Base-by-base conservation (phyloP, 2,113 vertebrate species). In the Mionectes macconnelli region DNA sequence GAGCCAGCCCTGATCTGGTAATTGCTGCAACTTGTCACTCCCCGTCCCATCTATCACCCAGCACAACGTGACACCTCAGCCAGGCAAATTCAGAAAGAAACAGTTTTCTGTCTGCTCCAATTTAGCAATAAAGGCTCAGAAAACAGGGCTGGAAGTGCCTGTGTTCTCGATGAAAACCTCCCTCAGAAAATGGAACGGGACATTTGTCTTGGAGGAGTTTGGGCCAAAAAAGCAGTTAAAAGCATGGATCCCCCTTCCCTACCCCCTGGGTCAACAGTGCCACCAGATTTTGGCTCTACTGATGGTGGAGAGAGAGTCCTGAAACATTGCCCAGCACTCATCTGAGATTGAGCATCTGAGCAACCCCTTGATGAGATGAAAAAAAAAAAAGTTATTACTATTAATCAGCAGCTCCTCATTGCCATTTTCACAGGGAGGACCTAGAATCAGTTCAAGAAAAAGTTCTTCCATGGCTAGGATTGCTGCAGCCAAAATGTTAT, bases 71-170 rank as follows among this genome's bases (percentile, higher is more conserved):
- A 82, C 90, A 80, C 93, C 81, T 96, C 79, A 30, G 82, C 73
- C 89, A 84, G 55, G 60, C 44, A 95, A 70, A 79, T 35, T 67
- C 68, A 84, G 35, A 73, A 85, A 90, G 90, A 95, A 96, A 84
- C 94, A 59, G 95, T 88, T 97, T 94, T 74, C 91, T 96, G 94
- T 89, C 76, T 2, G 53, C 84, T 91, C 75, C 86, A 19, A 95
- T 97, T 96, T 83, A 44, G 91, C 76, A 40, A 44, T 10, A 20
- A 68, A 87, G 47, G 22, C 77, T 89, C 90, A 37, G 76, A 88
- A 87, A 92, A 25, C 39, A 57, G 39, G 44, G 57, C 81, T 89
- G 81, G 84, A 78, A 75, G 39, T 78, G 18, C 14, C 59, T 52
- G 6, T 8, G 4, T 59, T 75, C 57, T 50, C 2, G 0, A 50